These are phyloP conservation scores for Luehdorfia chinensis DNA, from an alignment of 1,140 invertebrate genomes.

Conservation along the genomic window DNA sequence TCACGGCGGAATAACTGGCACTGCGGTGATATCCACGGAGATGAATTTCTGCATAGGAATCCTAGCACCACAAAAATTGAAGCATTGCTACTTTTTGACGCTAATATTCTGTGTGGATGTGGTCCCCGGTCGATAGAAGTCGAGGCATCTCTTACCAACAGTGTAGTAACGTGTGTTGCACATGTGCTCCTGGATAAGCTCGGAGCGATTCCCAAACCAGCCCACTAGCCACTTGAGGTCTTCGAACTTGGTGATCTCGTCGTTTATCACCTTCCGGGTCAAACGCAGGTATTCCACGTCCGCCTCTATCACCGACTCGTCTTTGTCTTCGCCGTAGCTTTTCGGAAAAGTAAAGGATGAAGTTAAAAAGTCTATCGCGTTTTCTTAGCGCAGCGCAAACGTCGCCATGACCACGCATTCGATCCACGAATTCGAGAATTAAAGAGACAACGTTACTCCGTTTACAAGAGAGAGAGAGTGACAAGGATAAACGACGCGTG, in stretches of 20 bases:
- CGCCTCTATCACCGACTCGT: constrained; percentile 65
- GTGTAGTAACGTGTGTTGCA: constrained; percentile 62
- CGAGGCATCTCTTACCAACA: constrained; percentile 40
- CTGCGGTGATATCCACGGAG: no score
- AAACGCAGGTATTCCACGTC: constrained; percentile 63
- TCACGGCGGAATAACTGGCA: no score
- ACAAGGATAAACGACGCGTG: no score
- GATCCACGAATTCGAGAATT: no score
- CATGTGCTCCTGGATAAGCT: constrained; percentile 56
- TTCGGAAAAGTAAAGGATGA: constrained; percentile 6
- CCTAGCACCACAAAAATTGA: no score
- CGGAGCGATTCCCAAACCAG: constrained; percentile 62
- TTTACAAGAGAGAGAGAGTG: no score
- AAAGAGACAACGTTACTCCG: no score
- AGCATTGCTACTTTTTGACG: no score
- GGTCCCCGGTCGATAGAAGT: neutral
- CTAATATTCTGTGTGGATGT: no score
- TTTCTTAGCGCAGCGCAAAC: no score
- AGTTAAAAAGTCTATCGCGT: neutral
- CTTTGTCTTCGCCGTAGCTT: constrained; percentile 66
- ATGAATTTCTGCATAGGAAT: no score
- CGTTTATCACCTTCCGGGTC: constrained; percentile 63
- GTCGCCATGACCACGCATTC: no score
- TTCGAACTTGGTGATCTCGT: constrained; percentile 69
- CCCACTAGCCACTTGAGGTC: constrained; percentile 62